These are phyloP conservation scores for Rhinoderma darwinii DNA, from an alignment of 2,113 vertebrate species.

Conservation along the genomic window DNA sequence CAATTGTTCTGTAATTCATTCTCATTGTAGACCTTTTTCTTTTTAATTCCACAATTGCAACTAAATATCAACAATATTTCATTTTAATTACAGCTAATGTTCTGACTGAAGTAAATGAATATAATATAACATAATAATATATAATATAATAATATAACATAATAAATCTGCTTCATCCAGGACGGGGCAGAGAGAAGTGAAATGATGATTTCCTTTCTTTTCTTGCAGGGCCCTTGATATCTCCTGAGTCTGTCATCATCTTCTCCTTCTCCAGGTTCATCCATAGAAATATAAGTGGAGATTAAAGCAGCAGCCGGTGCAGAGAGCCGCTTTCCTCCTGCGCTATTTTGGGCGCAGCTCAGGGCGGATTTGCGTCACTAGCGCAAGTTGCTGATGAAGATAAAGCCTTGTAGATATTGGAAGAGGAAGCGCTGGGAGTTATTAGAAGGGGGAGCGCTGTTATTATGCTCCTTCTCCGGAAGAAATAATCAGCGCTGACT, in stretches of 20 bases:
- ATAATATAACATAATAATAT: not conserved
- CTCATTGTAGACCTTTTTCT: not conserved
- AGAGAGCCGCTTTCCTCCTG: slow-evolving; percentile 88
- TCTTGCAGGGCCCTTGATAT: not conserved
- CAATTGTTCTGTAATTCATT: no score
- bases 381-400: slow-evolving; percentile 93
- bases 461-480: slow-evolving; percentile 80
- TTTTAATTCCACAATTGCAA: not conserved
- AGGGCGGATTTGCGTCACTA: slow-evolving; percentile 98
- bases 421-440: slow-evolving; percentile 93
- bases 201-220: not conserved
- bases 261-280: slow-evolving; percentile 55
- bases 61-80: not conserved
- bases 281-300: slow-evolving; percentile 69
- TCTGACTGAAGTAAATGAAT: no score
- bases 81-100: no score
- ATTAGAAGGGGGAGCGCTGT: slow-evolving; percentile 84
- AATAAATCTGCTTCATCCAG: not conserved
- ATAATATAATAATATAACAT: not conserved
- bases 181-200: not conserved
- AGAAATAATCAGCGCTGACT: slow-evolving; percentile 99
- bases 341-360: slow-evolving; percentile 80
- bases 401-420: slow-evolving; percentile 99
- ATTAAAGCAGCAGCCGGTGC: slow-evolving; percentile 78
- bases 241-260: slow-evolving; percentile 65